These are phyloP conservation scores for Drosophila lacicola DNA, from an alignment of 2,888 invertebrate species.

Conservation along the genomic window DNA sequence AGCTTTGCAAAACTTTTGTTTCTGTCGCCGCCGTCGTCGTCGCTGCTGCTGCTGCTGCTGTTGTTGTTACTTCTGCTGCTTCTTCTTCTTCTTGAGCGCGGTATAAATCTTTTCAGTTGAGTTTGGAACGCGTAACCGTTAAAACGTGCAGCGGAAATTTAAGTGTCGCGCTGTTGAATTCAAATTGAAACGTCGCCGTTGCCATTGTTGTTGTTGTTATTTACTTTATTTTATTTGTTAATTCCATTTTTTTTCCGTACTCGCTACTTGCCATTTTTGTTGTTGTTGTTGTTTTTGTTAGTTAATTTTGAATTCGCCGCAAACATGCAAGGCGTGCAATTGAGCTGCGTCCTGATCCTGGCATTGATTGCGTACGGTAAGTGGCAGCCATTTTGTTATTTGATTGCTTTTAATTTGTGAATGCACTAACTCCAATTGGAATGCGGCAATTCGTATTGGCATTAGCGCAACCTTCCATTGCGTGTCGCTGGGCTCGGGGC, in stretches of 20 bases:
- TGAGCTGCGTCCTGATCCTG: conserved; percentile 71
- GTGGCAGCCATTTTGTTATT: conserved; percentile 38
- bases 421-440: conserved; percentile 1
- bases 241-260: conserved; percentile 10
- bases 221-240: conserved; percentile 8
- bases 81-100: conserved; percentile 77
- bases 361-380: conserved; percentile 72
- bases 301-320: conserved; percentile 6
- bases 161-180: conserved; percentile 42
- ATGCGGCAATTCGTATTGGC: conserved; percentile 4
- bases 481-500: conserved; percentile 14
- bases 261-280: conserved; percentile 21
- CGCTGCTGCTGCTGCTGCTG: conserved; percentile 26
- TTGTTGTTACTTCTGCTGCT: conserved; percentile 29
- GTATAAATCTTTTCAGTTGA: conserved; percentile 82
- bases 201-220: conserved; percentile 15
- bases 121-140: conserved; percentile 81
- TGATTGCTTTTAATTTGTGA: not conserved
- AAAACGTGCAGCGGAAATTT: conserved; percentile 76
- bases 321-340: conserved; percentile 70
- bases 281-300: conserved; percentile 10
- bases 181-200: conserved; percentile 30
- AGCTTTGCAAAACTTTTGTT: conserved; percentile 69
- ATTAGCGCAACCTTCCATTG: conserved; percentile 62
- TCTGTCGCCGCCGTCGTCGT: conserved; percentile 30